Percentiles rank a stretch among this genome's conserved stretches.
Evolutionary conservation across 1,140 invertebrate species (phyloP).

Genomic region (Bombus haemorrhoidalis): DNA sequence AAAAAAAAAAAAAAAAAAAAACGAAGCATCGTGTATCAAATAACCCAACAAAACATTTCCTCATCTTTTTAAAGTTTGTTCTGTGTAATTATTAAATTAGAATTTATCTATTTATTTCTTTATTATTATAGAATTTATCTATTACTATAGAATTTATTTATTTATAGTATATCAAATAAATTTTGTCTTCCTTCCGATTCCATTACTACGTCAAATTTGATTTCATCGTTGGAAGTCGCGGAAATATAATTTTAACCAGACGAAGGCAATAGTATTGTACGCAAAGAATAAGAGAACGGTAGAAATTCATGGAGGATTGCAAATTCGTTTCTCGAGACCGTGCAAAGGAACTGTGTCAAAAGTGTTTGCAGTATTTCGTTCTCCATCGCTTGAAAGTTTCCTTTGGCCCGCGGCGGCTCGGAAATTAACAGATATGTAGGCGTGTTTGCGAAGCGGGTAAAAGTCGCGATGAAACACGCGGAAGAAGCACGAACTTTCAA

Average conservation of each 20-base stretch:
- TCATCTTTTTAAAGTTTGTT: too few species aligned
- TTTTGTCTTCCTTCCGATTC: too few species aligned
- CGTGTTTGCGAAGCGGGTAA: constrained; percentile 27
- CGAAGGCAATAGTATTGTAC: too few species aligned
- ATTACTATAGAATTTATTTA: too few species aligned
- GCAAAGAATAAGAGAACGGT: background rate
- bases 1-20: background rate
- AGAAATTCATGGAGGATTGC: background rate
- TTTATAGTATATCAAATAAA: too few species aligned
- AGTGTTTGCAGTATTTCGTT: constrained; percentile 38
- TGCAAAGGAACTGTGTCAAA: constrained; percentile 26
- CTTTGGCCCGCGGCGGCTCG: constrained; percentile 24
- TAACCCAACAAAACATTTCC: too few species aligned
- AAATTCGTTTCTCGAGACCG: background rate
- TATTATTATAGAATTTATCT: too few species aligned
- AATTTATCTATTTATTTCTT: too few species aligned
- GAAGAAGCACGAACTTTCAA: background rate
- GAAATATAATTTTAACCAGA: background rate
- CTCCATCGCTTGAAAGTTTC: constrained; percentile 37
- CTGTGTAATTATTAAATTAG: too few species aligned
- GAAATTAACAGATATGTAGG: constrained; percentile 49
- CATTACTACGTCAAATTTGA: too few species aligned
- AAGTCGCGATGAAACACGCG: constrained; percentile 12
- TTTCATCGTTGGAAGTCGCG: too few species aligned
- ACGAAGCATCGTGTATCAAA: background rate